phyloP scores from a whole-genome alignment of 2,113 vertebrate genomes.

The Actenoides hombroni region DNA sequence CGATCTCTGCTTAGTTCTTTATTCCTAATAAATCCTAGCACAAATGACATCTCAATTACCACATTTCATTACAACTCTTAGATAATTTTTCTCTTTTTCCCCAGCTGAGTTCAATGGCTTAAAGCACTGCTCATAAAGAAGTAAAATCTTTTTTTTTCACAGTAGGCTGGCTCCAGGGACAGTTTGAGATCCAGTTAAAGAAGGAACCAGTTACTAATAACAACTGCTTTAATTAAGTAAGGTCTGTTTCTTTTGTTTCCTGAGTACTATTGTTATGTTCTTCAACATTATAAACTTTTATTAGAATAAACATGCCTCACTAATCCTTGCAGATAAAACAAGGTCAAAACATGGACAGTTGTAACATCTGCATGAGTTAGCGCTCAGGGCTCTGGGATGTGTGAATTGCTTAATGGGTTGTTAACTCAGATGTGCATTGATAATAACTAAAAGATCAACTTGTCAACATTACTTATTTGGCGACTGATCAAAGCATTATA shows the following conservation, averaged over 20 bases:
- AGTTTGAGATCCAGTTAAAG: background rate
- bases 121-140: slow-evolving; percentile 6
- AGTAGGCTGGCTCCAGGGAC: background rate
- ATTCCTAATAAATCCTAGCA: slow-evolving; percentile 35
- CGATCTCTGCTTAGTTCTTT: slow-evolving; percentile 29
- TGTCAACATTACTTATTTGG: slow-evolving; percentile 64
- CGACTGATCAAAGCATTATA: slow-evolving; percentile 41
- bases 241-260: background rate
- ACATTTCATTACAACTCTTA: slow-evolving; percentile 24
- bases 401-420: slow-evolving; percentile 62
- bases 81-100: slow-evolving; percentile 23
- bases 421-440: slow-evolving; percentile 60
- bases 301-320: background rate
- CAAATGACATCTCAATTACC: slow-evolving; percentile 48
- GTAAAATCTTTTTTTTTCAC: background rate
- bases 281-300: background rate
- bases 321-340: slow-evolving; percentile 16
- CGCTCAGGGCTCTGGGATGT: slow-evolving; percentile 48
- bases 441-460: slow-evolving; percentile 64
- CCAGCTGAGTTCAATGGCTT: slow-evolving; percentile 7
- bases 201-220: background rate
- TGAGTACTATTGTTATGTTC: background rate
- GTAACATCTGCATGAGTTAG: slow-evolving; percentile 57
- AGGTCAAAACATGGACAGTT: slow-evolving; percentile 44
- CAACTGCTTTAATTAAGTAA: slow-evolving; percentile 3